Percentiles rank a stretch among this genome's conserved stretches.
phyloP scores from a whole-genome alignment of 2,113 vertebrate genomes.

The Columba livia region DNA sequence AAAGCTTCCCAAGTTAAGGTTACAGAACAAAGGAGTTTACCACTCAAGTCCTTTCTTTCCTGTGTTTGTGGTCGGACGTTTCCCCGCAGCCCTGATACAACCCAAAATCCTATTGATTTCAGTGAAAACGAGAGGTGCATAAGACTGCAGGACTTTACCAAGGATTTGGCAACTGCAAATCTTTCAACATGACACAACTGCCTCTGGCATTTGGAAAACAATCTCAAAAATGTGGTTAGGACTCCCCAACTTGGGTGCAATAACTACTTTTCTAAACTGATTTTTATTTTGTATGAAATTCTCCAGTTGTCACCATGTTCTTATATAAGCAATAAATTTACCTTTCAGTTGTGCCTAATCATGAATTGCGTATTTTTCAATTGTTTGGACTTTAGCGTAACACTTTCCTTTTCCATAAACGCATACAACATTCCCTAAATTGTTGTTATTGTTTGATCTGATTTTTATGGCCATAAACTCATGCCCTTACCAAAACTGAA shows the following conservation, averaged over 20 bases:
- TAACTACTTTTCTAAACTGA: neutral
- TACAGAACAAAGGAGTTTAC: constrained; percentile 12
- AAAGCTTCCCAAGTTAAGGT: neutral
- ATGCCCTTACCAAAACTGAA: neutral
- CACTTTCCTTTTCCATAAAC: neutral
- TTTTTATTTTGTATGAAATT: neutral
- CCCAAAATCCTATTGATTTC: neutral
- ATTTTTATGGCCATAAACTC: neutral
- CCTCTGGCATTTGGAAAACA: neutral
- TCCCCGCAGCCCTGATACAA: fast-evolving
- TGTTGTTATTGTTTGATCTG: neutral
- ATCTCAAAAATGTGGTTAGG: neutral
- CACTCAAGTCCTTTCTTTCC: neutral
- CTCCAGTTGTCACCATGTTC: neutral
- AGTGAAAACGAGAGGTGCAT: neutral
- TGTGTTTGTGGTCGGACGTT: fast-evolving
- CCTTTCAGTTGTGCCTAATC: neutral
- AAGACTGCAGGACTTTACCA: neutral
- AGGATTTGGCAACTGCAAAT: neutral
- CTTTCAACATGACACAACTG: neutral
- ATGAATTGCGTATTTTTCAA: neutral
- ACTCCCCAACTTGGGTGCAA: neutral
- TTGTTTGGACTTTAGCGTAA: neutral
- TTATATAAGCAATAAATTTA: neutral
- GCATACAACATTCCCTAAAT: neutral